A percentile compares a stretch with the other conserved stretches of the same genome.
phyloP scores from a whole-genome alignment of 2,113 vertebrate genomes.

The Pygoscelis adeliae region DNA sequence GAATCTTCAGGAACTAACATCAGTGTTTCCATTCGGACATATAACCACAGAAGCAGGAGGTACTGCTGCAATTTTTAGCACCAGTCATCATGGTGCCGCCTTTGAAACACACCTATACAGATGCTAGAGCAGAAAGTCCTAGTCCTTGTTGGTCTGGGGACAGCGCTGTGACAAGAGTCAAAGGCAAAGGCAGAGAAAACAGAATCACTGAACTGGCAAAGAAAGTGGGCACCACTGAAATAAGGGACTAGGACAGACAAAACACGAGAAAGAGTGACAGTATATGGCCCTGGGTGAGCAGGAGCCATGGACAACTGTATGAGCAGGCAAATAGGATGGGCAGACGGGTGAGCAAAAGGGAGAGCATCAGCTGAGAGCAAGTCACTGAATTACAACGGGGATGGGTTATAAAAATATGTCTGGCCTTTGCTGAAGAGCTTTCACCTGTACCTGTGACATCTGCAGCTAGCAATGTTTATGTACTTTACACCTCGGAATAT shows the following conservation, averaged over 20 bases:
- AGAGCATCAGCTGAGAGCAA: background rate
- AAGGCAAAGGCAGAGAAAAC: background rate
- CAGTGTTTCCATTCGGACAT: background rate
- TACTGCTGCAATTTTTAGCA: background rate
- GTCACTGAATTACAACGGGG: background rate
- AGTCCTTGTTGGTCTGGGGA: background rate
- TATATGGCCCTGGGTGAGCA: background rate
- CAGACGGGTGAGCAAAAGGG: background rate
- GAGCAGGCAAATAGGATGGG: background rate
- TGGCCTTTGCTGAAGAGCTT: background rate
- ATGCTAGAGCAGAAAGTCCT: background rate
- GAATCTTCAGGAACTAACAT: background rate
- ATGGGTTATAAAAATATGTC: background rate
- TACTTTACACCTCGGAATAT: background rate
- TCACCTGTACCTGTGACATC: background rate
- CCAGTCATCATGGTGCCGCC: fast-evolving
- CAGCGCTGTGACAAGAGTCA: background rate
- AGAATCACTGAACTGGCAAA: background rate
- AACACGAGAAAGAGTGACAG: fast-evolving
- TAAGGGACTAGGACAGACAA: background rate
- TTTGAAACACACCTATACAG: background rate
- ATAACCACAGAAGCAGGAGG: background rate
- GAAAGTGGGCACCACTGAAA: background rate
- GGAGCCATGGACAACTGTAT: background rate
- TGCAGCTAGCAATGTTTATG: too few relatives aligned